Evolutionary conservation across 2,113 vertebrate genomes (phyloP), one percentile per base, ranked within the genome.

Genomic region (Puma concolor): DNA sequence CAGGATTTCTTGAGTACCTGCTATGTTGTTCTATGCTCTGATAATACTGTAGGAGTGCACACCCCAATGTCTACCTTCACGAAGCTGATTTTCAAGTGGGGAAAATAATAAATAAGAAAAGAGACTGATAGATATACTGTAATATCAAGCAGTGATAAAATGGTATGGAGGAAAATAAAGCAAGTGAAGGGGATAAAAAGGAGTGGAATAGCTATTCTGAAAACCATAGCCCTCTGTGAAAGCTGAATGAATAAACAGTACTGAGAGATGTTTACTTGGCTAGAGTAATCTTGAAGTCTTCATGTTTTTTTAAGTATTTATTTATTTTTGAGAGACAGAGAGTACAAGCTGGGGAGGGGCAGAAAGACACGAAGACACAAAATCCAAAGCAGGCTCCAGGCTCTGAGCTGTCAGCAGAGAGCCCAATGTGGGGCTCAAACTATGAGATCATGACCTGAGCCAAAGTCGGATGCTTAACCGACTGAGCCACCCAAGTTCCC

Each of bases 241-340:
- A 96, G 16, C 31, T n/a, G 36, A 92, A 92, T 82, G 48, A 92
- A 25, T 69, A 38, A 96, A 83, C 50, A 27, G 93, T 80, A 97
- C 11, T 90, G 52, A 87, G 19, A 95, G 7, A 50, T 95, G 4
- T 84, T 97, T 69, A 41, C 17, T 54, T 93, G 16, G 71, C 60
- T 90, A 94, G 13, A 87, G 7, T n/a, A 89, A 90, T 86, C 87
- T 44, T 81, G 12, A 94, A 94, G 19, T 5, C 50, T 94, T 95
- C 44, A 54, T 77, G 54, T n/a, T 57, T 7, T 60, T 57, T 60
- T 60, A 60, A 60, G 9, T 44, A 44, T 44, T 38, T 38, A 38
- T 38, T 38, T 38, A 38, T 38, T 38, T 38, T 38, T 38, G 36
- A 38, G 36, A 38, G 36, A 36, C 36, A 2, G 36, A 36, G 36